Base-by-base conservation (phyloP, 2,888 invertebrate genomes). In the Conus canariensis region DNA sequence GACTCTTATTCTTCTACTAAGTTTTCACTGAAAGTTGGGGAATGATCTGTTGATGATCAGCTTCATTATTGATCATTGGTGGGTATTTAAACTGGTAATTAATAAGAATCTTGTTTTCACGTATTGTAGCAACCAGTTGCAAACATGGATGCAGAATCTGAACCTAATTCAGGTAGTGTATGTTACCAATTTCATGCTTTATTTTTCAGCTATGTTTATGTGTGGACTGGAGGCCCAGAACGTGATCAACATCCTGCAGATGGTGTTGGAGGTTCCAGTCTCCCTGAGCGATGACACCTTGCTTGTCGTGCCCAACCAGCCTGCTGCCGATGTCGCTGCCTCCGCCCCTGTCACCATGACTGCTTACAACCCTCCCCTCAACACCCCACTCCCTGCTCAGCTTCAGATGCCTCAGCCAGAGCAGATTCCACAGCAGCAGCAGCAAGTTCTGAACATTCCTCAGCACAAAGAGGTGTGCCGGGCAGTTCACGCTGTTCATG, bases 201-300 rank as follows among this genome's bases (percentile, higher is more conserved):
- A 2, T 60, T n/a, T 85, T 85, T 3, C 86, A 86, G 89, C 85
- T n/a, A 74, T 89, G 85, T 70, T 85, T 83, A n/a, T 89, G 77
- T 89, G 70, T 30, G 85, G 85, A 25, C 85, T 59, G 70, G 89
- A 85, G 70, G 85, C 89, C 7, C 83, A 83, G 67, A 83, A 74
- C n/a, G 60, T 89, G 25, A 22, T 89, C 30, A 85, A 77, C 89
- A 85, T 85, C 89, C 74, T 89, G 60, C 67, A 82, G 58, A 59
- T 74, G 56, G 89, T 74, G 10, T 25, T 89, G 85, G 85, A 89
- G 56, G 67, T 89, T n/a, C 89, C 85, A n/a, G 19, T 85, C 7
- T 85, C 59, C 56, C 60, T 85, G n/a, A 12, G 58, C 25, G 89
- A 64, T 25, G 85, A 89, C 59, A 74, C 67, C 83, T 89, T 58